A percentile compares a stretch with the other conserved stretches of the same genome.
Evolutionary conservation across 2,797 vertebrate species (phyloP).

Genomic region (Buceros bicornis): DNA sequence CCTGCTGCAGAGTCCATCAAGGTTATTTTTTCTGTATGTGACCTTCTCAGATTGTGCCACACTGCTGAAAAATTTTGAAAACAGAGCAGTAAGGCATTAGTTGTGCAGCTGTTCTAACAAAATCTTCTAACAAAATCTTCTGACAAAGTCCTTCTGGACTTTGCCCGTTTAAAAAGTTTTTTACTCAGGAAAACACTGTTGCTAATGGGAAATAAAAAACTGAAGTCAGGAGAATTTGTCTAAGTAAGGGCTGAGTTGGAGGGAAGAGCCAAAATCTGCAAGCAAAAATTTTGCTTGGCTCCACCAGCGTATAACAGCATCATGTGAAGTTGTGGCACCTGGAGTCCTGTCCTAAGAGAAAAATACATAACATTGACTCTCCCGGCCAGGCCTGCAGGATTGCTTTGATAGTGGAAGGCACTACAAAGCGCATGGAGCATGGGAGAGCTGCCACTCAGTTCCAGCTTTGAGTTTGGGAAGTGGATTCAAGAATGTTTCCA

Average conservation of each 20-base stretch:
- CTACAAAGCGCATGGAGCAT: rapidly evolving
- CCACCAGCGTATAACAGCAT: neutral
- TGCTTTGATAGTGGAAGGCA: neutral
- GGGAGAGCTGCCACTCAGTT: neutral
- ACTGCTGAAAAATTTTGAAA: neutral
- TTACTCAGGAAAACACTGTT: constrained; percentile 6
- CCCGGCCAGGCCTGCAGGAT: neutral
- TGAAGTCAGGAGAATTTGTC: constrained; percentile 24
- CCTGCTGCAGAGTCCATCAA: neutral
- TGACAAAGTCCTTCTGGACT: neutral
- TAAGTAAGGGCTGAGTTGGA: neutral
- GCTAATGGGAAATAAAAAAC: constrained; percentile 40
- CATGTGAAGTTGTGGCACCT: constrained; percentile 26
- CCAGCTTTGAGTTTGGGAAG: neutral
- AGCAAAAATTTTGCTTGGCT: constrained; percentile 58
- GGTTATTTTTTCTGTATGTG: neutral
- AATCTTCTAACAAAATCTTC: neutral
- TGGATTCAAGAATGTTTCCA: neutral
- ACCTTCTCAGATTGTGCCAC: neutral
- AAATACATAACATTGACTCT: neutral
- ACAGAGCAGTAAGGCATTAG: neutral
- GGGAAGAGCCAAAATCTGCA: constrained; percentile 38
- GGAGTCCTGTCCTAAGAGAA: neutral
- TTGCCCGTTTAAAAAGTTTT: neutral
- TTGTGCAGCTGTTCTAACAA: constrained; percentile 56